phyloP scores from a whole-genome alignment of 2,797 vertebrate genomes.

The Mormyrus proboscirostris region DNA sequence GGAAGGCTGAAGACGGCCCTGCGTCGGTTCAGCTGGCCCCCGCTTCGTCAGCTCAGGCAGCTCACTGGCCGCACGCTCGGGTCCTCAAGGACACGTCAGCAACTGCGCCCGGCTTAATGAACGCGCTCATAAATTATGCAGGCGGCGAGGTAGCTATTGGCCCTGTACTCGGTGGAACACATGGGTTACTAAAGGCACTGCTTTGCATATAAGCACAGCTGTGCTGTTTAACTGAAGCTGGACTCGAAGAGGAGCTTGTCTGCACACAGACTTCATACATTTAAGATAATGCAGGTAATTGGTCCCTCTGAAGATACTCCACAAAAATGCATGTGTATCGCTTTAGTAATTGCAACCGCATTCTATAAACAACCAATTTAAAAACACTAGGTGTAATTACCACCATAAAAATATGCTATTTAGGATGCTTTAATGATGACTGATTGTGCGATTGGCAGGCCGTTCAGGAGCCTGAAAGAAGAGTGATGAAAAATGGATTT shows the following conservation, averaged over 20 bases:
- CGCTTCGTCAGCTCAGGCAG: background rate
- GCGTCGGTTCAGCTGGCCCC: too few species aligned
- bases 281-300: background rate
- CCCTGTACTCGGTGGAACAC: background rate
- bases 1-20: background rate
- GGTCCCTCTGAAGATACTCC: background rate
- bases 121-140: background rate
- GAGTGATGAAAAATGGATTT: background rate
- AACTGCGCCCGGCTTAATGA: background rate
- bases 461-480: background rate
- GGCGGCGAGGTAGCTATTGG: background rate
- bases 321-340: background rate
- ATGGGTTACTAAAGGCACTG: background rate
- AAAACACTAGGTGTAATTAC: conserved; percentile 8
- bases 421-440: background rate
- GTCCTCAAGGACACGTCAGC: background rate
- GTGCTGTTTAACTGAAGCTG: background rate
- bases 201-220: background rate
- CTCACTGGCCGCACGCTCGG: background rate
- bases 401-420: background rate
- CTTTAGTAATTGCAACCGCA: background rate
- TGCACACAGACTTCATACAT: background rate
- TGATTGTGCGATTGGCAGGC: background rate
- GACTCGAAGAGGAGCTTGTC: background rate
- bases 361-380: conserved; percentile 4